Evolutionary conservation across 2,888 invertebrate species (phyloP).

Genomic region (Aphidius colemani): DNA sequence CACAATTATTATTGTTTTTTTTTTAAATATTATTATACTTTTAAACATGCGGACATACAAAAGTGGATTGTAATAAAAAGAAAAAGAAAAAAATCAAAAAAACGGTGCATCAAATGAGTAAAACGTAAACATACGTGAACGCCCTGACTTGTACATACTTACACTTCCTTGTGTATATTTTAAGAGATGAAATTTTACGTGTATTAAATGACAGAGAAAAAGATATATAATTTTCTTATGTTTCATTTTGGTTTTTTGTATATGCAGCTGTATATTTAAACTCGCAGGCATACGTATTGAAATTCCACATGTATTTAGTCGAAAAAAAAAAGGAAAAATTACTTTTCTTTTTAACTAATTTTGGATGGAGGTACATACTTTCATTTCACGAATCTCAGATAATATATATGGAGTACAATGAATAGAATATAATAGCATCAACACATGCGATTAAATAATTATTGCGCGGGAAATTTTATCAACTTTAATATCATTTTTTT

Average conservation of each 20-base stretch:
- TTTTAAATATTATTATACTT: neutral
- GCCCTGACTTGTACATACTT: slow-evolving; percentile 18
- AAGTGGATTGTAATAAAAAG: neutral
- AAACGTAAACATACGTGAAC: slow-evolving; percentile 54
- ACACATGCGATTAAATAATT: no score
- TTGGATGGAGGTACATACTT: no score
- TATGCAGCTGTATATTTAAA: slow-evolving; percentile 9
- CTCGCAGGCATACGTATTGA: no score
- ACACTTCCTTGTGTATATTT: slow-evolving; percentile 27
- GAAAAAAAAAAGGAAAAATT: slow-evolving; percentile 1
- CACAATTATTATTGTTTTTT: neutral
- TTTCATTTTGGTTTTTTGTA: slow-evolving; percentile 3
- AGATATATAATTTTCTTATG: neutral
- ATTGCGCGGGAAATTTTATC: no score
- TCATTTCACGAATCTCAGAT: no score
- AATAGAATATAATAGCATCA: no score
- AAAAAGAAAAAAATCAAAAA: neutral
- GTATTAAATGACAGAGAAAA: slow-evolving; percentile 23
- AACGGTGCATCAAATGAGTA: neutral
- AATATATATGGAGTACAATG: no score
- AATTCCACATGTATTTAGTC: slow-evolving; percentile 21
- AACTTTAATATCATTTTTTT: no score
- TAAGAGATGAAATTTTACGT: slow-evolving; percentile 19
- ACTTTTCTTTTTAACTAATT: no score
- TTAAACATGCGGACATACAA: neutral